Conservation (phyloP, 1,140 invertebrate species). For the Sogatella furcifera region DNA sequence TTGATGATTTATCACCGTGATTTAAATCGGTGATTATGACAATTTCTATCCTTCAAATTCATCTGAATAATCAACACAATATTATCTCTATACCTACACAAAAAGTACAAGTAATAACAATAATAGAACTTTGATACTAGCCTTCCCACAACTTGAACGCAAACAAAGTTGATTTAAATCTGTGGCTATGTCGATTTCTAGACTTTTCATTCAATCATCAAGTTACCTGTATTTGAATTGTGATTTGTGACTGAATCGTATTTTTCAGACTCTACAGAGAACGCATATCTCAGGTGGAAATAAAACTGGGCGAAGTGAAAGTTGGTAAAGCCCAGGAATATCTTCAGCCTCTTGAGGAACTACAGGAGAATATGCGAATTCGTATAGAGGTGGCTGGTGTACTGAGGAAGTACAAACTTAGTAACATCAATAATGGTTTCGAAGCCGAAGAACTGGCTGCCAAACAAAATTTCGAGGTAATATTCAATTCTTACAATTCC, state of each 20-base stretch:
- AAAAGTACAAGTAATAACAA: too few species aligned
- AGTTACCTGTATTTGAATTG: not conserved
- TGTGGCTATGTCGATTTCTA: too few species aligned
- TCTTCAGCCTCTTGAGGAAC: conserved; percentile 65
- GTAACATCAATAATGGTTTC: conserved; percentile 80
- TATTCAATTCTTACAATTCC: conserved; percentile 15
- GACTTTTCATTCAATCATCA: not conserved
- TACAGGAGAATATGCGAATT: conserved; percentile 77
- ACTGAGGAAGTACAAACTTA: conserved; percentile 58
- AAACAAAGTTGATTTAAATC: too few species aligned
- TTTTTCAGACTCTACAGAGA: conserved; percentile 64
- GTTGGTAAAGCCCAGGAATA: conserved; percentile 80
- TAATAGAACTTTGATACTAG: too few species aligned
- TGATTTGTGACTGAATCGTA: too few species aligned
- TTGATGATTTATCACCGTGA: too few species aligned
- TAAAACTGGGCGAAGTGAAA: conserved; percentile 73
- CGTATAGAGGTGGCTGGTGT: conserved; percentile 85
- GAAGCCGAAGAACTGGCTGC: conserved; percentile 81
- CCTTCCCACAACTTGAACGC: too few species aligned
- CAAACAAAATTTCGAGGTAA: conserved; percentile 74
- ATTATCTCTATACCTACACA: too few species aligned
- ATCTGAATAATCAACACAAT: too few species aligned
- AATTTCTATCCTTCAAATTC: too few species aligned
- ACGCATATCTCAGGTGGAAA: conserved; percentile 69
- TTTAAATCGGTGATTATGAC: too few species aligned